A percentile compares a stretch with the other conserved stretches of the same genome.
Conservation (phyloP, 2,888 invertebrate species). For the Synanthedon myopaeformis region DNA sequence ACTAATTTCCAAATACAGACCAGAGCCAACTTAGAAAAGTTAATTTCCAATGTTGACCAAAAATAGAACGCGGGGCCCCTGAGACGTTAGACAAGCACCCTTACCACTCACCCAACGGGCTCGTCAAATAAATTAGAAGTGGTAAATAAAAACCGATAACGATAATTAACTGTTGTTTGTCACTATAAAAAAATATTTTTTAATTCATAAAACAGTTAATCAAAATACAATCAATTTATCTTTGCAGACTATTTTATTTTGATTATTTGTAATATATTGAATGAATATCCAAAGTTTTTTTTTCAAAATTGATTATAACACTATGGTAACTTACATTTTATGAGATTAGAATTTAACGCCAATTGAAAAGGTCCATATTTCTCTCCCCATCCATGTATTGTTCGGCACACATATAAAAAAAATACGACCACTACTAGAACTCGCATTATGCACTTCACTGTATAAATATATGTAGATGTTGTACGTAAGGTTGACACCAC, state of each 20-base stretch:
- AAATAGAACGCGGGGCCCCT: no score
- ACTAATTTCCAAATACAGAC: no score
- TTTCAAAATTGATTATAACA: not conserved
- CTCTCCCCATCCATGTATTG: slow-evolving; percentile 28
- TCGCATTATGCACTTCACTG: not conserved
- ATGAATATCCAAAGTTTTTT: not conserved
- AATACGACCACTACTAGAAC: not conserved
- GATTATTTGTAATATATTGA: not conserved
- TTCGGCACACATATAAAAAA: not conserved
- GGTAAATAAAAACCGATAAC: not conserved
- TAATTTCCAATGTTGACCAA: no score
- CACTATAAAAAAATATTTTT: not conserved
- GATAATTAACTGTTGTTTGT: not conserved
- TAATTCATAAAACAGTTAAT: not conserved
- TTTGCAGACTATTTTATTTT: not conserved
- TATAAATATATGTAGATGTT: not conserved
- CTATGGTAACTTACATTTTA: slow-evolving; percentile 45
- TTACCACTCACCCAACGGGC: no score
- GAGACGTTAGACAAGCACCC: no score
- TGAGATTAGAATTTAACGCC: slow-evolving; percentile 33
- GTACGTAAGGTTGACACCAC: not conserved
- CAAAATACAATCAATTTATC: not conserved
- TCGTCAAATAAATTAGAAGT: no score
- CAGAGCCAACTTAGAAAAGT: no score
- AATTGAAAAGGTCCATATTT: slow-evolving; percentile 50